Evolutionary conservation across 2,888 invertebrate genomes (phyloP), one percentile per base, ranked within the genome.

Genomic region (Acanthosepion esculentum): DNA sequence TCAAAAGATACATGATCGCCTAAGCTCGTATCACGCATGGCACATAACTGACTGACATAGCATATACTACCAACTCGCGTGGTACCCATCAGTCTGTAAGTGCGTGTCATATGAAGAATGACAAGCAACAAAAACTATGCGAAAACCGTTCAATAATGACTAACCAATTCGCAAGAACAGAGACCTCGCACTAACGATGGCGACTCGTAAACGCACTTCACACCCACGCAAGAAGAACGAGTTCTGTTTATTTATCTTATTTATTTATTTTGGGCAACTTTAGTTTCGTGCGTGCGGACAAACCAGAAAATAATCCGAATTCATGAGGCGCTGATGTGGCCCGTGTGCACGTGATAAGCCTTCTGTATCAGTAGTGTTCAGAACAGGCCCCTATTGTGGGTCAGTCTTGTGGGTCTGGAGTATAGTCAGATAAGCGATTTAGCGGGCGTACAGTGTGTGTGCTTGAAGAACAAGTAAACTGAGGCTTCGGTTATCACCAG

Each of bases 291-390:
- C 78, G 78, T 33, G 78, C n/a, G 78, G 78, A 78, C 78, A 78
- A 33, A 33, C 78, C 78, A 78, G 78, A 78, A 78, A 78, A 78
- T 78, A 78, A 78, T 78, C 78, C 33, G 78, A 78, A 78, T 78
- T 78, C 78, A 78, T 78, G 33, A 78, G 78, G n/a, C 78, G n/a
- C n/a, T 78, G 78, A 78, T 78, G 78, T 78, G 78, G 78, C n/a
- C 78, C 78, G n/a, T 23, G n/a, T 18, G 78, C 78, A 78, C 78
- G 78, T 78, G 78, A 78, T 78, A 78, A n/a, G 78, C 78, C 4
- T 78, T 78, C 78, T 78, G 78, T 78, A 78, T 78, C 78, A 78
- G 78, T 33, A 33, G 78, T 33, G 33, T 78, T 78, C 33, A 78
- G 78, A 12, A 78, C 78, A 78, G 23, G n/a, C n/a, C 78, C n/a